phyloP scores from a whole-genome alignment of 2,113 vertebrate genomes.

The Stegostoma tigrinum region DNA sequence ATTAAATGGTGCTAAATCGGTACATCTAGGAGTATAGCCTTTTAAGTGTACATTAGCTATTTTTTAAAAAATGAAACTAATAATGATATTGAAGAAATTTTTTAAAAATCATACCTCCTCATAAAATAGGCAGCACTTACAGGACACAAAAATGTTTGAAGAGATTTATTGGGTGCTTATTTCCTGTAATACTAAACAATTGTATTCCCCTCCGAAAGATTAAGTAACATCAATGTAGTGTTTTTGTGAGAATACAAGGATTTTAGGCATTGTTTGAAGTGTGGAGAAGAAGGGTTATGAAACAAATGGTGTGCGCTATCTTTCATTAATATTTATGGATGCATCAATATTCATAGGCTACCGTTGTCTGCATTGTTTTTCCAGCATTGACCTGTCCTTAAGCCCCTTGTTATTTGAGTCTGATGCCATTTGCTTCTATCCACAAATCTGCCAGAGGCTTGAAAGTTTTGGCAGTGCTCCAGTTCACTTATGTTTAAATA shows the following conservation, averaged over 20 bases:
- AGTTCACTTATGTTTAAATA: slow-evolving; percentile 73
- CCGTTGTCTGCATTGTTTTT: slow-evolving; percentile 48
- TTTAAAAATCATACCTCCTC: neutral
- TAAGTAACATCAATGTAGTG: slow-evolving; percentile 19
- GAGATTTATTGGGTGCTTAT: slow-evolving; percentile 19
- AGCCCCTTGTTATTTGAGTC: slow-evolving; percentile 55
- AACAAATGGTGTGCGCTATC: slow-evolving; percentile 30
- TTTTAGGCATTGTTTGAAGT: slow-evolving; percentile 24
- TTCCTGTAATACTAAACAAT: slow-evolving; percentile 23
- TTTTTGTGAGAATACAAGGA: slow-evolving; percentile 10
- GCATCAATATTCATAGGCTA: slow-evolving; percentile 69
- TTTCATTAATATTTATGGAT: slow-evolving; percentile 67
- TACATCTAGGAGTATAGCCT: too few species aligned
- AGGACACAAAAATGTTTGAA: neutral
- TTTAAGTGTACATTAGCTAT: neutral
- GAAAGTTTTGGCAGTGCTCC: slow-evolving; percentile 61
- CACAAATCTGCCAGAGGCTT: slow-evolving; percentile 54
- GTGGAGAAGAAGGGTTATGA: slow-evolving; percentile 27
- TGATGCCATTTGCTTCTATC: slow-evolving; percentile 55
- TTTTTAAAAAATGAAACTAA: neutral
- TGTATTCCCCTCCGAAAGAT: neutral
- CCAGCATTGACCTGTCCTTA: slow-evolving; percentile 42
- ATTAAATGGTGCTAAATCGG: slow-evolving; percentile 18
- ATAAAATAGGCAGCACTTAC: neutral
- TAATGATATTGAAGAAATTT: neutral